Conservation (phyloP, 2,888 invertebrate genomes). For the Stenichneumon culpator region DNA sequence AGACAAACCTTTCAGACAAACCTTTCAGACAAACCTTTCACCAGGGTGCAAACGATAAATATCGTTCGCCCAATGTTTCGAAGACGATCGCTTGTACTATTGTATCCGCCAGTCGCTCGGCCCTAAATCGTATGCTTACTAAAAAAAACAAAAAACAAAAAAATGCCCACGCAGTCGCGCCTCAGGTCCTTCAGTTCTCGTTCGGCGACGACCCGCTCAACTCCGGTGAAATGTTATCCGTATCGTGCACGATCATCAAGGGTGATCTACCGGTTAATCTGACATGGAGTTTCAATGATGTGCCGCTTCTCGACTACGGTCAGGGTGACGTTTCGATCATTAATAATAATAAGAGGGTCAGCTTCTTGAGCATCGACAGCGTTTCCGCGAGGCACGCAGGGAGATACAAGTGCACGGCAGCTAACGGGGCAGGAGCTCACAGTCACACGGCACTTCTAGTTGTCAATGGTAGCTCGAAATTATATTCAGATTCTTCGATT, state of each 20-base stretch:
- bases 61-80: neutral
- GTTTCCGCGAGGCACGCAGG: conserved; percentile 90
- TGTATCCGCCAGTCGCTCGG: conserved; percentile 31
- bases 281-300: conserved; percentile 91
- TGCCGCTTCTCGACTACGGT: conserved; percentile 82
- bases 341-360: conserved; percentile 89
- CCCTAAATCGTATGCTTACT: conserved; percentile 21
- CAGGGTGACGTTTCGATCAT: conserved; percentile 89
- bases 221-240: conserved; percentile 87
- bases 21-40: neutral
- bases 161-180: conserved; percentile 85
- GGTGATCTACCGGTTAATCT: conserved; percentile 89
- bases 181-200: conserved; percentile 87
- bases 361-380: conserved; percentile 88
- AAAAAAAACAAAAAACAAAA: neutral
- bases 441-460: conserved; percentile 88
- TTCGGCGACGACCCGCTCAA: conserved; percentile 86
- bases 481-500: conserved; percentile 45
- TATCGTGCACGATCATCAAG: conserved; percentile 87
- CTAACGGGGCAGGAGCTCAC: conserved; percentile 89
- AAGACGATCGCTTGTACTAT: neutral
- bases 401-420: conserved; percentile 90
- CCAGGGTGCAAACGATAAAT: neutral
- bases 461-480: conserved; percentile 88
- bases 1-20: no score